Evolutionary conservation across 2,113 vertebrate genomes (phyloP).

Genomic region (Paratilapia polleni): DNA sequence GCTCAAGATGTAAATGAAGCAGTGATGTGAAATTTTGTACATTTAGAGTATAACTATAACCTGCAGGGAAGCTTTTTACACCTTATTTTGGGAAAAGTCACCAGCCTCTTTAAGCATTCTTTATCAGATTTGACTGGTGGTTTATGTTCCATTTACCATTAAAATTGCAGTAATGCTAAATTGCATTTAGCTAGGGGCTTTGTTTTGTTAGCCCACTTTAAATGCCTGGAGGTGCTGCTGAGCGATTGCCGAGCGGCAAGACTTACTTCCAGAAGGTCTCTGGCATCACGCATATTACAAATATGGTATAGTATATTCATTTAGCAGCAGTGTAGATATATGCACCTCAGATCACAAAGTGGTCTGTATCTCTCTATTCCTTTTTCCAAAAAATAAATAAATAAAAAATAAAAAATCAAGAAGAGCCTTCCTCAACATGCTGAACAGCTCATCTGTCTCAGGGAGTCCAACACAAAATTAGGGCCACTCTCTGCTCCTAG

Average conservation of each 20-base stretch:
- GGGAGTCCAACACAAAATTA: conserved; percentile 67
- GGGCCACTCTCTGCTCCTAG: conserved; percentile 68
- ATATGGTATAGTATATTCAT: background rate
- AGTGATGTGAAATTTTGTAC: background rate
- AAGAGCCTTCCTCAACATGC: conserved; percentile 16
- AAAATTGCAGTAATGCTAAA: background rate
- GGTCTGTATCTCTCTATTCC: background rate
- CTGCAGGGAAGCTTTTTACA: fast-evolving
- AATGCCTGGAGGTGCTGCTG: background rate
- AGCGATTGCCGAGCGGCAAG: background rate
- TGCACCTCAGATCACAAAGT: background rate
- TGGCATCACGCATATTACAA: background rate
- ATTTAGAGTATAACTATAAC: background rate
- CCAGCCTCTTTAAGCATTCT: background rate
- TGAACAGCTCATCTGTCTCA: conserved; percentile 61
- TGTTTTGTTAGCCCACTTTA: background rate
- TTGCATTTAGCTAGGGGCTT: background rate
- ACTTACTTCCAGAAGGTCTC: background rate
- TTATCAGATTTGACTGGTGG: background rate
- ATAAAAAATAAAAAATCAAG: conserved; percentile 15
- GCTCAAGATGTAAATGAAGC: background rate
- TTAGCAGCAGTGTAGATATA: background rate
- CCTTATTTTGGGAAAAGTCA: background rate
- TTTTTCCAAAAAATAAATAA: background rate
- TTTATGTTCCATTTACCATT: background rate